Percentiles rank a stretch among this genome's conserved stretches.
Conservation (phyloP, 37 sponge, comb jelly and placozoan genomes). For the Eunapius fragilis region DNA sequence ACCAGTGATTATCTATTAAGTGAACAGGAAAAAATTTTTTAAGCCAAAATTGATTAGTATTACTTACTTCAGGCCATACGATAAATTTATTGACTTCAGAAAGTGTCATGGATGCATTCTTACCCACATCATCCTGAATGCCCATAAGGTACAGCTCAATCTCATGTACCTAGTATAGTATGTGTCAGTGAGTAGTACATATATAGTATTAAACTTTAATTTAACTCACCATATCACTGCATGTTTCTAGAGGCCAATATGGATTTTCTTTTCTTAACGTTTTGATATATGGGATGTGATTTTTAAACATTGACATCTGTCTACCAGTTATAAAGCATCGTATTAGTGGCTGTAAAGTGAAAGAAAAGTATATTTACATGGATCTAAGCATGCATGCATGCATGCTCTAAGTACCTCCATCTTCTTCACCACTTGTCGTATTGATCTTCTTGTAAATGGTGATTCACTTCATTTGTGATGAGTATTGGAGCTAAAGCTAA, state of each 20-base stretch:
- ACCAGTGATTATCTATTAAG: too few species aligned
- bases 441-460: not conserved
- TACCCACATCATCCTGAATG: not conserved
- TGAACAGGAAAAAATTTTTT: too few species aligned
- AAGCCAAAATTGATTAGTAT: too few species aligned
- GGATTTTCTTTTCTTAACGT: not conserved
- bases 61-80: not conserved
- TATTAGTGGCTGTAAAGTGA: not conserved
- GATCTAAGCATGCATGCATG: not conserved
- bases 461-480: not conserved
- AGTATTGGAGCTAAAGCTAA: not conserved
- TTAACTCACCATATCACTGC: too few species aligned
- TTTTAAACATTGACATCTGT: not conserved
- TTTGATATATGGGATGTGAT: not conserved
- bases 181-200: not conserved
- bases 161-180: not conserved
- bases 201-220: not conserved
- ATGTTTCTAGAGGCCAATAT: not conserved
- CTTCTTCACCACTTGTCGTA: not conserved
- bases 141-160: not conserved
- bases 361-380: not conserved
- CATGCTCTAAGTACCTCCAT: not conserved
- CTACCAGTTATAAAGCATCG: not conserved
- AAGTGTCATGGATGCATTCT: not conserved
- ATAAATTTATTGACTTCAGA: not conserved